Evolutionary conservation across 2,113 vertebrate genomes (phyloP).

Genomic region (Semnornis frantzii): DNA sequence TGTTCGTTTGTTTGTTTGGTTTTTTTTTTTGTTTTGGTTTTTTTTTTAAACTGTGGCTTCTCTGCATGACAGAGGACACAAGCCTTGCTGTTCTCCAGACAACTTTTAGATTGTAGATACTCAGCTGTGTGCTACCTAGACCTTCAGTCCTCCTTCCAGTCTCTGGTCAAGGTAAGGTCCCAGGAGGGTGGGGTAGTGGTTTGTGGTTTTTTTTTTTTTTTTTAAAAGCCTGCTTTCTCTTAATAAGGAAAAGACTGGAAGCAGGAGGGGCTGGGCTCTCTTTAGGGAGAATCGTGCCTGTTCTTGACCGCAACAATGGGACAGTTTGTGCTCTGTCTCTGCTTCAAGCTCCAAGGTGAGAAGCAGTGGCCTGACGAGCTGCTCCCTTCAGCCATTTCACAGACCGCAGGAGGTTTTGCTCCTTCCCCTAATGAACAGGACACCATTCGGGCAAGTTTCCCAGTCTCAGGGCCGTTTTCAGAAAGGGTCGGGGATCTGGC

Average conservation of each 20-base stretch:
- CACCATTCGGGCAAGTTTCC: background rate
- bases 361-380: background rate
- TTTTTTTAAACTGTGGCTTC: background rate
- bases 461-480: background rate
- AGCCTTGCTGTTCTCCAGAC: background rate
- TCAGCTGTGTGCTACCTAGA: no score
- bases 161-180: no score
- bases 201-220: background rate
- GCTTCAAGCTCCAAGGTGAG: background rate
- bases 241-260: background rate
- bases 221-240: background rate
- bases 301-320: accelerated
- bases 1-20: no score
- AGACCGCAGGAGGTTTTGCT: background rate
- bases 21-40: no score
- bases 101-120: accelerated
- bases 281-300: accelerated
- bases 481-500: background rate
- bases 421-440: no score
- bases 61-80: background rate
- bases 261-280: background rate
- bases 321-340: background rate
- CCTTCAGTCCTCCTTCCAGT: background rate
- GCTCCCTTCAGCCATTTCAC: background rate
- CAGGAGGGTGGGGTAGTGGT: no score